Conservation (phyloP, 1,140 invertebrate genomes). For the Lepidurus arcticus region DNA sequence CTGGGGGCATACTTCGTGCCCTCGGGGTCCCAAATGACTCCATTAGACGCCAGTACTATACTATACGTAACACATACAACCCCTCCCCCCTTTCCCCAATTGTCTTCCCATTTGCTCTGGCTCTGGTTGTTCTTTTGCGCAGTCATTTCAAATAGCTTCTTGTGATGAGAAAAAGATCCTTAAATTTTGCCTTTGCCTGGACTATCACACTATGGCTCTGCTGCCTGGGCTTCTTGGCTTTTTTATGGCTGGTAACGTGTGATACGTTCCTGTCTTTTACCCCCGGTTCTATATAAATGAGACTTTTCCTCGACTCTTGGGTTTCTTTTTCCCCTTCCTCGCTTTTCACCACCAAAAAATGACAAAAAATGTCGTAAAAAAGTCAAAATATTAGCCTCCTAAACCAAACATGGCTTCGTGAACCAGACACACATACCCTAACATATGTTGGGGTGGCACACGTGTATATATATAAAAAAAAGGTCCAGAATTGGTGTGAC, state of each 20-base stretch:
- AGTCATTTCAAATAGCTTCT: constrained; percentile 16
- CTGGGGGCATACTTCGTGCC: too few species aligned
- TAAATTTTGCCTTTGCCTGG: neutral
- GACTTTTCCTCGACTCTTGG: neutral
- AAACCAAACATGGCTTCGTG: neutral
- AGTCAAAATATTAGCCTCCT: neutral
- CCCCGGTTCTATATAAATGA: neutral
- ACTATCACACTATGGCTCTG: neutral
- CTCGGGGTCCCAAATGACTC: too few species aligned
- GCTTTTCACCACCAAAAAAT: neutral
- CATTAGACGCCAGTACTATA: too few species aligned
- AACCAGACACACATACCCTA: neutral
- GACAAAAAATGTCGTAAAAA: neutral
- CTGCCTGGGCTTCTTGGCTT: neutral
- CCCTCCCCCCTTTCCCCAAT: neutral
- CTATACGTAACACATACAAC: neutral
- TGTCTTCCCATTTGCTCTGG: neutral
- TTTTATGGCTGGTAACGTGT: neutral
- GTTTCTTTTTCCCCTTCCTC: neutral
- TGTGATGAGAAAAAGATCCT: constrained; percentile 22
- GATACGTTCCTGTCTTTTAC: neutral
- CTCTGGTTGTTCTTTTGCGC: neutral
- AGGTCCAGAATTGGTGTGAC: too few species aligned
- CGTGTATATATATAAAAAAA: neutral
- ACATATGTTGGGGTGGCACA: neutral